A percentile compares a stretch with the other conserved stretches of the same genome.
Conservation (phyloP, 1,140 invertebrate species). For the Drosophila kepulauana region DNA sequence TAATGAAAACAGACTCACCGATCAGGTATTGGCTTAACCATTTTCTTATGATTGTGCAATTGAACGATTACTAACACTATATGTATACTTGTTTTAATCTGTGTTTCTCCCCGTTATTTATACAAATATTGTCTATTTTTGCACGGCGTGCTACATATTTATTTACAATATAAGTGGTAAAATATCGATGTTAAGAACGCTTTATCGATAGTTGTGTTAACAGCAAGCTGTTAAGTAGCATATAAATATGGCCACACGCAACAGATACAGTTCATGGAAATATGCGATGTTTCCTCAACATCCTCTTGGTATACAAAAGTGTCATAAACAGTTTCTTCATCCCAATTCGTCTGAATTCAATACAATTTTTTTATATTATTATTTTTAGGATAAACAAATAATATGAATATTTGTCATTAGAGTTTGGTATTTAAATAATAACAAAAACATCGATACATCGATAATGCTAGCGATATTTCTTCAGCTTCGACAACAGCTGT, state of each 20-base stretch:
- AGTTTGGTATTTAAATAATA: no score
- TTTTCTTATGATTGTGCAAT: neutral
- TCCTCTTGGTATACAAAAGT: no score
- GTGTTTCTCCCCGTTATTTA: neutral
- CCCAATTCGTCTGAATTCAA: no score
- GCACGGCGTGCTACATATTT: neutral
- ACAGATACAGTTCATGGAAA: no score
- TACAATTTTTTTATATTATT: no score
- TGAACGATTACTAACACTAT: neutral
- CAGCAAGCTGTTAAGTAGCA: slow-evolving; percentile 33
- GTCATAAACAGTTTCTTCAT: no score
- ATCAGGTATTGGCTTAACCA: slow-evolving; percentile 60
- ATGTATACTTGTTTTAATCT: neutral
- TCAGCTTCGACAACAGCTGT: slow-evolving; percentile 26
- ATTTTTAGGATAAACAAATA: no score
- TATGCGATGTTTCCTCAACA: no score
- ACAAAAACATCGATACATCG: neutral
- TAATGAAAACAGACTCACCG: slow-evolving; percentile 30
- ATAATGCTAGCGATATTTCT: neutral
- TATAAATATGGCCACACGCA: neutral
- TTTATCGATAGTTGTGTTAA: neutral
- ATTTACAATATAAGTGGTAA: neutral
- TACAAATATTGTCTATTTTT: neutral
- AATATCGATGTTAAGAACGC: slow-evolving; percentile 7
- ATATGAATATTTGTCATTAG: no score